Evolutionary conservation across 2,888 invertebrate species (phyloP).

Genomic region (Archaeoteleia sp.): DNA sequence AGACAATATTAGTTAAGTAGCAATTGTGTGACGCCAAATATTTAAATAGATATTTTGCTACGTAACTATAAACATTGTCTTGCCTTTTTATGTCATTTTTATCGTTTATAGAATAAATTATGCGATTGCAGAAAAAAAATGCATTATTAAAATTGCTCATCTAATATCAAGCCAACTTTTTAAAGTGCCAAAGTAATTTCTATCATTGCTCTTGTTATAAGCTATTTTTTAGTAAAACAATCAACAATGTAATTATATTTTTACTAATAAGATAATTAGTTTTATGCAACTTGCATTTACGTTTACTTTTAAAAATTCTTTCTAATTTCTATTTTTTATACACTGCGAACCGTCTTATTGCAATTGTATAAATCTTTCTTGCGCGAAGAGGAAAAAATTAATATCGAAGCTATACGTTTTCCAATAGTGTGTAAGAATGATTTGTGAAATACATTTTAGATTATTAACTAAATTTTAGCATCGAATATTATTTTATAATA

Average conservation of each 20-base stretch:
- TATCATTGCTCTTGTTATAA: conserved; percentile 50
- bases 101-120: too few species aligned
- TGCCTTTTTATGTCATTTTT: conserved; percentile 43
- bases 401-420: too few species aligned
- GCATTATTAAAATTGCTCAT: too few species aligned
- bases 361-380: too few species aligned
- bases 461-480: too few species aligned
- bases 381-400: too few species aligned
- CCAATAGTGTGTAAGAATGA: too few species aligned
- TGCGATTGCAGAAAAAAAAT: too few species aligned
- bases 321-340: too few species aligned
- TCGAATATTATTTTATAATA: too few species aligned
- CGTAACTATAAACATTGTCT: conserved; percentile 64
- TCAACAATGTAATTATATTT: conserved; percentile 49
- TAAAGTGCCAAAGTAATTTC: conserved; percentile 50
- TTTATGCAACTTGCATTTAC: conserved; percentile 37
- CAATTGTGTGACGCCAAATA: conserved; percentile 72
- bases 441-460: too few species aligned
- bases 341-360: too few species aligned
- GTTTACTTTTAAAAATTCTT: conserved; percentile 13
- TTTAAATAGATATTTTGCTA: conserved; percentile 74
- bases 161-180: conserved; percentile 45
- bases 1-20: conserved; percentile 69
- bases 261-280: conserved; percentile 52
- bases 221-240: conserved; percentile 43